Base-by-base conservation (phyloP, 2,797 vertebrate species). In the Catamblyrhynchus diadema region DNA sequence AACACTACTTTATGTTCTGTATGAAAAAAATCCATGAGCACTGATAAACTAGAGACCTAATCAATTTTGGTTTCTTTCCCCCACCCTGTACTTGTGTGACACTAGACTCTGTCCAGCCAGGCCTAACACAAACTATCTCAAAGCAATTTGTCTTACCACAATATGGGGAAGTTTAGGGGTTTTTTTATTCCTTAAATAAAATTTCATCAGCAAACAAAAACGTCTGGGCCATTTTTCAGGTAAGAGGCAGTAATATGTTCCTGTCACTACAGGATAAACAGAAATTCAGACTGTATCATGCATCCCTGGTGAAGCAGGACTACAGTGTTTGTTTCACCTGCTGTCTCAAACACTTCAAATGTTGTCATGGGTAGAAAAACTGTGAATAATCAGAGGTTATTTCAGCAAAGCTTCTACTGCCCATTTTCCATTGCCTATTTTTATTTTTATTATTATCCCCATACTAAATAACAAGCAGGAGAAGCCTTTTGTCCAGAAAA, bases 401-500 rank as follows among this genome's bases (percentile, higher is more conserved):
- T 94, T 65, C 66, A 84, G 59, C 32, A 77, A 79, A 74, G 12
- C 14, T 83, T 80, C 51, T 66, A 35, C 7, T 72, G 35, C 19
- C 42, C 6, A 12, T 70, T 95, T 89, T 65, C 25, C 18, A 66
- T 16, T 61, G 39, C 15, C 13, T 17, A 12, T 18, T 2, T 28
- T 42, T 56, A 23, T 33, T 64, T 47, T 53, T 47, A 32, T 59
- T 84, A 30, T 66, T 62, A 47, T 53, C 39, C 35, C 10, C 3
- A 28, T 84, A 42, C 32, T 90, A 92, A 93, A 60, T 35, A 84
- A 61, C 1, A 16, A 71, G 13, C 12, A 42, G 25, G n/a, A 94
- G 42, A 92, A 87, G 8, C 5, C 10, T 39, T 86, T 92, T 77
- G 50, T 88, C 72, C 44, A 89, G 83, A 92, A 94, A 86, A 85